These are phyloP conservation scores for Cephus spinipes DNA, from an alignment of 2,888 invertebrate species.

Conservation along the genomic window DNA sequence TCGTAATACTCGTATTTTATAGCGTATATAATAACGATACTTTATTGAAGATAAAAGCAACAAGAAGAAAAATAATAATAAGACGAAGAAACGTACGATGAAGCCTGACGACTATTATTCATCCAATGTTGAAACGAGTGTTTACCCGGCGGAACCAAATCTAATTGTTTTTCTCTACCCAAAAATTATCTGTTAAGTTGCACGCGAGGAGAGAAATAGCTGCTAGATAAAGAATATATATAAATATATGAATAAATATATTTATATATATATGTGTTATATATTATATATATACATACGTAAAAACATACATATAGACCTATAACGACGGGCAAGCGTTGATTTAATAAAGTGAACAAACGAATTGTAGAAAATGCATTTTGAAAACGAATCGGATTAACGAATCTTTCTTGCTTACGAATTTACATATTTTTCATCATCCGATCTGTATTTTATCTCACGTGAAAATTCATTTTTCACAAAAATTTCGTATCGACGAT, in stretches of 20 bases:
- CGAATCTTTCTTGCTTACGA: neutral
- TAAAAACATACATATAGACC: neutral
- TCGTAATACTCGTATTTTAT: conserved; percentile 55
- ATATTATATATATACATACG: neutral
- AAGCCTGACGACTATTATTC: conserved; percentile 12
- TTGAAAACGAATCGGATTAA: neutral
- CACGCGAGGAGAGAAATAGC: conserved; percentile 3
- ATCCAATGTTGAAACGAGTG: conserved; percentile 35
- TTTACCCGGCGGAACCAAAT: conserved; percentile 21
- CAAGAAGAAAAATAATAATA: conserved; percentile 18
- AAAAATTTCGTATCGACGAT: conserved; percentile 6
- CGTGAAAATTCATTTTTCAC: neutral
- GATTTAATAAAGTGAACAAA: neutral
- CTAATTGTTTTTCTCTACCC: neutral
- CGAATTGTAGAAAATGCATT: neutral
- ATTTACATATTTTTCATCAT: neutral
- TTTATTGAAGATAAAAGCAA: conserved; percentile 26
- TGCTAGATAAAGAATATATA: neutral
- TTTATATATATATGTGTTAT: neutral
- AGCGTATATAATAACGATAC: conserved; percentile 33
- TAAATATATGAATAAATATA: neutral
- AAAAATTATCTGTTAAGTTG: conserved; percentile 7
- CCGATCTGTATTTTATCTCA: neutral
- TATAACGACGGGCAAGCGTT: neutral
- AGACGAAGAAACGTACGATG: conserved; percentile 16